Base-by-base conservation (phyloP, 2,113 vertebrate species). In the Solenodon paradoxus region DNA sequence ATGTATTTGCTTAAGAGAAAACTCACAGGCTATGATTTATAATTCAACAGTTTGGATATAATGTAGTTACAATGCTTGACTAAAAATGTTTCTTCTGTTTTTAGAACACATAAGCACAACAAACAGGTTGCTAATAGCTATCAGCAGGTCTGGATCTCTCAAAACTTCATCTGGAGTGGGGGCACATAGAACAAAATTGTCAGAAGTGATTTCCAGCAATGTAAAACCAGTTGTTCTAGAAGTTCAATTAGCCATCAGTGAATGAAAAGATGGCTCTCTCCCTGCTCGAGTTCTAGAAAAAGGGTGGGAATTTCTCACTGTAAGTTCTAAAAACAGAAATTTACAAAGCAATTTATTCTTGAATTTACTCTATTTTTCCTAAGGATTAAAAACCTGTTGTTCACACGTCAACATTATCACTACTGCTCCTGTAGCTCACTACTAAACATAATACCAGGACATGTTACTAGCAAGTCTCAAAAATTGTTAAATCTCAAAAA, bases 1-100 rank as follows among this genome's bases (percentile, higher is more conserved):
- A 93, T 66, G 51, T 51, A 92, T n/a, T 90, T 97, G 90, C 81
- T 94, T 95, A 95, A 93, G 63, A 96, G 64, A 96, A 98, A 26
- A 97, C 20, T 97, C 96, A 92, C 30, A 88, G 26, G 51, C 89
- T 95, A 53, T 13, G 32, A 66, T 96, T 94, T 59, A 45, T 72
- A 55, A 98, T 94, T 95, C 90, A 95, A 63, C 81, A 71, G 51
- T 59, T 97, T 92, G 88, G 61, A 93, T 95, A 96, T 88, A 40
- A 97, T 85, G 71, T 15, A 92, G 57, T 7, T 96, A 24, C 49
- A 89, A 96, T 93, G 11, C 38, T 32, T 40, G 91, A 78, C 94
- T n/a, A 95, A 94, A 74, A 90, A 89, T 24, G 47, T 55, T 91
- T 95, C 55, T 57, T 79, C 89, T 93, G 10, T 92, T 95, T 88